Evolutionary conservation across 2,797 vertebrate genomes (phyloP), one percentile per base, ranked within the genome.

Genomic region (Rhinophrynus dorsalis): DNA sequence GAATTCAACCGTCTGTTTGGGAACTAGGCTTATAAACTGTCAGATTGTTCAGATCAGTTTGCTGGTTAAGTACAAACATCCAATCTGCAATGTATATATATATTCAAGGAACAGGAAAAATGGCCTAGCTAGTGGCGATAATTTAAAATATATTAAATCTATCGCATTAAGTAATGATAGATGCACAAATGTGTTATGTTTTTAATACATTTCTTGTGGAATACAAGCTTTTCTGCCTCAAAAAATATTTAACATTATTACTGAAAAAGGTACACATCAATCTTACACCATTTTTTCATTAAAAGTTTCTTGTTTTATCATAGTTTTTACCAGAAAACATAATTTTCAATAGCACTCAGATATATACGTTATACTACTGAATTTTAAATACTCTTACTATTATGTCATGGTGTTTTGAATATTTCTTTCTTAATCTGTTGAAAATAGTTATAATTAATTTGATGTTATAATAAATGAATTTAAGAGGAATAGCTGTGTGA

Each of bases 91-190:
- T 64, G 68, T 57, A 57, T 57, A 63, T n/a, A n/a, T 50, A 63
- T 70, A 54, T 29, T 12, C 47, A 27, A 13, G 17, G 30, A 48
- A 57, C 32, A 56, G 21, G 54, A 33, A 45, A 35, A 38, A 37
- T 3, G 32, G 51, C 20, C 58, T 40, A 5, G 68, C 68, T 71
- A 29, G 40, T 63, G 47, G 50, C 59, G 38, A 30, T 48, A 63
- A 63, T 71, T 38, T 71, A 71, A 62, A 55, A 38, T 32, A 57
- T 51, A 64, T 71, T 64, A 57, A 18, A 71, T 56, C 67, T 70
- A 57, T 50, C 27, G 60, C 51, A 64, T 56, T 57, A 64, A 64
- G 38, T 33, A 63, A 29, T 54, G 58, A 70, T 55, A 62, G 67
- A 69, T 35, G 48, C 48, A 21, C 47, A 61, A 37, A 26, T 24